Evolutionary conservation across 2,888 invertebrate species (phyloP).

Genomic region (Lithophane leautieri): DNA sequence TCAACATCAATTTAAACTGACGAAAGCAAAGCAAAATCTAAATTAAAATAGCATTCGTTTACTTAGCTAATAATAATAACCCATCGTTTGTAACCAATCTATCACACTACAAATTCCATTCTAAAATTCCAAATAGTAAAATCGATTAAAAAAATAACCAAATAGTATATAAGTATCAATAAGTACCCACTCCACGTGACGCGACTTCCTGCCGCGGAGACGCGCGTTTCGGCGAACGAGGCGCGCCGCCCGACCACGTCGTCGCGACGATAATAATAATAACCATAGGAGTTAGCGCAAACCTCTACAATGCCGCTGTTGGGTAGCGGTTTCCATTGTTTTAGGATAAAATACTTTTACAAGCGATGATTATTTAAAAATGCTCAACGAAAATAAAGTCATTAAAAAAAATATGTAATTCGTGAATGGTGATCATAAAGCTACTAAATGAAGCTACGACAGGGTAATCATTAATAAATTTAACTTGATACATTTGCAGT

Average conservation of each 20-base stretch:
- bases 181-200: constrained; percentile 68
- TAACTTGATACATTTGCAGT: not conserved
- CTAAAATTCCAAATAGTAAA: constrained; percentile 40
- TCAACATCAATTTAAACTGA: too few relatives aligned
- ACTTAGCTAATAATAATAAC: not conserved
- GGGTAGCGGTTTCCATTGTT: constrained; percentile 59
- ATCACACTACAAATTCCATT: constrained; percentile 42
- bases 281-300: constrained; percentile 63
- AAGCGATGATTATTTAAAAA: not conserved
- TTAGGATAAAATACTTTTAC: not conserved
- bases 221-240: constrained; percentile 68
- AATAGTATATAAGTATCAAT: constrained; percentile 47
- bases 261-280: constrained; percentile 67
- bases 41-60: constrained; percentile 5
- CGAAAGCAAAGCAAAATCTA: too few relatives aligned
- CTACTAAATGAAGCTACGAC: not conserved
- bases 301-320: constrained; percentile 50
- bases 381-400: not conserved
- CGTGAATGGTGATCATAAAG: not conserved
- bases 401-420: not conserved
- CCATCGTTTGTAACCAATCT: constrained; percentile 24
- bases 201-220: constrained; percentile 72
- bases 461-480: not conserved
- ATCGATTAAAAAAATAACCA: constrained; percentile 35
- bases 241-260: constrained; percentile 40